Conservation (phyloP, 1,140 invertebrate species). For the Cheumatopsyche charites region DNA sequence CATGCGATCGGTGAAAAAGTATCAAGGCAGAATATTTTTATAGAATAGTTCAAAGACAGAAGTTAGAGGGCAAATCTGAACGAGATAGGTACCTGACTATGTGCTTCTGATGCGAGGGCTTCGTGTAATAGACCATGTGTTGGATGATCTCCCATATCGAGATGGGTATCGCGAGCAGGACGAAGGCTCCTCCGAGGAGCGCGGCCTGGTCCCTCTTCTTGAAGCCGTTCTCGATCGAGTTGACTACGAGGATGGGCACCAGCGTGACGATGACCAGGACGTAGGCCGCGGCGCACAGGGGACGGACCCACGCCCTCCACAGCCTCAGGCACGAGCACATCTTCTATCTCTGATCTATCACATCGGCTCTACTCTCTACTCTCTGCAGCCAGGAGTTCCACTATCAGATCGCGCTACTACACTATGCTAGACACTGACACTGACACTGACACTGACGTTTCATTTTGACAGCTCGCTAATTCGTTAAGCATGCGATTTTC, state of each 20-base stretch:
- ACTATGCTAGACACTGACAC: too few relatives aligned
- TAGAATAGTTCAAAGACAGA: too few relatives aligned
- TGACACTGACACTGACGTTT: constrained; percentile 11
- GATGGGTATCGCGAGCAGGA: constrained; percentile 87
- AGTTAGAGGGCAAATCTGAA: too few relatives aligned
- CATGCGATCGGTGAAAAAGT: too few relatives aligned
- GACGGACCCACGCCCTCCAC: constrained; percentile 90
- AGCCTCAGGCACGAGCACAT: constrained; percentile 52
- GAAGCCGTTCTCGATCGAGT: constrained; percentile 71
- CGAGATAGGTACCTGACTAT: constrained; percentile 96
- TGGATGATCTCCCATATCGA: constrained; percentile 94
- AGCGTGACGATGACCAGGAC: constrained; percentile 80
- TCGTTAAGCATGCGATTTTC: too few relatives aligned
- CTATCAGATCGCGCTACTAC: too few relatives aligned
- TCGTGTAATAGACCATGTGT: constrained; percentile 92
- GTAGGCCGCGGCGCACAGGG: constrained; percentile 80
- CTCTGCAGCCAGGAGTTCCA: too few relatives aligned
- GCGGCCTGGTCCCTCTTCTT: constrained; percentile 76
- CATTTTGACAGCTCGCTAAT: background rate
- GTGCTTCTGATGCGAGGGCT: constrained; percentile 91
- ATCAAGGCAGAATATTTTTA: too few relatives aligned
- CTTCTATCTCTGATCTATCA: background rate
- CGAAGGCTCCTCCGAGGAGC: constrained; percentile 88
- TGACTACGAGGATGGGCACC: constrained; percentile 79
- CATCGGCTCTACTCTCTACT: too few relatives aligned